Base-by-base conservation (phyloP, 2,888 invertebrate species). In the Pachycephus smyrnensis region DNA sequence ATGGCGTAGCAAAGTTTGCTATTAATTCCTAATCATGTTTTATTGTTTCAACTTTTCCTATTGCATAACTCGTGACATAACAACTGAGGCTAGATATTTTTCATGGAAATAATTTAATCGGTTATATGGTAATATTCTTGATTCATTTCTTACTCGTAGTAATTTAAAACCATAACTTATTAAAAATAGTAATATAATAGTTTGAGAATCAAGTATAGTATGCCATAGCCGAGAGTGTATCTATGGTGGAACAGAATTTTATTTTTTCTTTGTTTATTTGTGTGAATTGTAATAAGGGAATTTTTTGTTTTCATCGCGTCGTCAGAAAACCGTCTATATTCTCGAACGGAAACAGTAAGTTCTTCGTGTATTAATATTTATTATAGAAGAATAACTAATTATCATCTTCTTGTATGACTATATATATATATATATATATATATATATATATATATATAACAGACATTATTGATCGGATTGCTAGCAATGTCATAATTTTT, bases 401-500 rank as follows among this genome's bases (percentile, higher is more conserved):
- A 23, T 23, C 55, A 55, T 55, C 6, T 23, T 55, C 55, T 55
- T 55, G 55, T 55, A 55, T 40, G 40, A 40, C 40, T 40, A 40
- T n/a, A n/a, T n/a, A n/a, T n/a, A n/a, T n/a, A n/a, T n/a, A n/a
- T n/a, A n/a, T n/a, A n/a, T n/a, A n/a, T n/a, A n/a, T n/a, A n/a
- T 15, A 40, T 40, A 37, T 36, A 36, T 35, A 35, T 36, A 71
- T 37, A 36, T 73, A 76, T 73, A 55, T 73, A 55, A 55, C 55
- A 55, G 9, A 55, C 23, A 23, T 55, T 23, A 23, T 55, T 23
- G 6, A 55, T 55, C 55, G 55, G 23, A 55, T 55, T 55, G 2
- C 55, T 55, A 55, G 23, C 0, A 23, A 55, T 55, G 23, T 55
- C 23, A 40, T 40, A 0, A 55, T 55, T 55, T 55, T 55, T 55